A percentile compares a stretch with the other conserved stretches of the same genome.
Evolutionary conservation across 2,888 invertebrate species (phyloP).

Genomic region (Liopterus haemorrhoidalis): DNA sequence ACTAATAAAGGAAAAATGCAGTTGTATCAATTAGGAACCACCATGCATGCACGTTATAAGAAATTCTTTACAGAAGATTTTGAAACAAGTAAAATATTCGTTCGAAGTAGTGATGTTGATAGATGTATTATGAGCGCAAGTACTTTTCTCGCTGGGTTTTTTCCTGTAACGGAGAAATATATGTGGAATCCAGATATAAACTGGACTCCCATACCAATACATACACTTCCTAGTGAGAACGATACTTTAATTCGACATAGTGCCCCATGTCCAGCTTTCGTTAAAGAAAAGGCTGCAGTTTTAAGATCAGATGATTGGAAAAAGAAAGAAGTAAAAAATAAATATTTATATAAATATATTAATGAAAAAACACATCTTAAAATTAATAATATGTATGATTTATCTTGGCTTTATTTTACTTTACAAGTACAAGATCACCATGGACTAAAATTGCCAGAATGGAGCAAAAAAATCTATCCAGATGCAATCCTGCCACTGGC

Average conservation of each 20-base stretch:
- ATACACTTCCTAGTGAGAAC: slow-evolving; percentile 2
- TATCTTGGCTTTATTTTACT: too few relatives aligned
- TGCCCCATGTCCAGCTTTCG: background rate
- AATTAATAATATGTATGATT: too few relatives aligned
- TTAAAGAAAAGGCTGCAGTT: background rate
- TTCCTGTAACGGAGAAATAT: background rate
- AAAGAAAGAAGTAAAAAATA: too few relatives aligned
- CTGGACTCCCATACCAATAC: slow-evolving; percentile 15
- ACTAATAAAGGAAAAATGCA: slow-evolving; percentile 4
- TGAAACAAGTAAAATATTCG: slow-evolving; percentile 3
- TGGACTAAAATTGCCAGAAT: too few relatives aligned
- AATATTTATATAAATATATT: too few relatives aligned
- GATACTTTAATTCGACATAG: background rate
- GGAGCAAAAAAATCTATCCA: too few relatives aligned
- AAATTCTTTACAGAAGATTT: slow-evolving; percentile 1
- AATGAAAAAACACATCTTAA: too few relatives aligned
- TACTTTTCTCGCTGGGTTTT: slow-evolving; percentile 5
- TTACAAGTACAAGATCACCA: too few relatives aligned
- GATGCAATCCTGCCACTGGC: too few relatives aligned
- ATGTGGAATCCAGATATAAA: slow-evolving; percentile 1
- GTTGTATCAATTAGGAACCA: slow-evolving; percentile 2
- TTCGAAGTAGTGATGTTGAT: slow-evolving; percentile 6
- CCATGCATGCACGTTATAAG: slow-evolving; percentile 5
- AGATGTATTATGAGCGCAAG: slow-evolving; percentile 9
- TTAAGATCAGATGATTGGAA: too few relatives aligned